Conservation (phyloP, 2,113 vertebrate species). For the Neotoma lepida region DNA sequence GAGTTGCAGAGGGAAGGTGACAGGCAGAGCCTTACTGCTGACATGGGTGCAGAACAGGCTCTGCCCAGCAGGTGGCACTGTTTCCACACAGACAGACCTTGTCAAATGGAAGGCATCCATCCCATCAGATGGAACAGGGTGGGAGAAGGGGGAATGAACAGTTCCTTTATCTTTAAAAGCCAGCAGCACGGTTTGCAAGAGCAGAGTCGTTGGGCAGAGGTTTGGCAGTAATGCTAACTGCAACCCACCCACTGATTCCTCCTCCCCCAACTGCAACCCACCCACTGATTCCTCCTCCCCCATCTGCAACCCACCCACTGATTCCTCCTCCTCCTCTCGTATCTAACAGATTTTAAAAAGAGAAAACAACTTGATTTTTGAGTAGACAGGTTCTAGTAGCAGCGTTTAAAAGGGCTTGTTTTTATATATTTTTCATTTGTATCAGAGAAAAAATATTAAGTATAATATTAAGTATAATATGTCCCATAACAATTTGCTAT, state of each 20-base stretch:
- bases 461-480: background rate
- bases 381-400: background rate
- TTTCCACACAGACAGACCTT: background rate
- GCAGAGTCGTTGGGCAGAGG: background rate
- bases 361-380: background rate
- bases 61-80: constrained; percentile 66
- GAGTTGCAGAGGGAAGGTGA: background rate
- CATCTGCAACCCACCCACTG: background rate
- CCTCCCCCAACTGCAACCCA: too few species aligned
- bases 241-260: background rate
- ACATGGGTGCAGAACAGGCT: background rate
- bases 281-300: background rate
- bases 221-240: background rate
- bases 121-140: too few species aligned
- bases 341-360: background rate
- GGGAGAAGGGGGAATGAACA: background rate
- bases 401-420: background rate
- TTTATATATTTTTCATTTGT: background rate
- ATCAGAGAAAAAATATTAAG: background rate
- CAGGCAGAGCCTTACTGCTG: fast-evolving
- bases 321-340: background rate
- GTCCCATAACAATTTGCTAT: background rate
- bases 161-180: constrained; percentile 20
- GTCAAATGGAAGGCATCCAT: background rate
- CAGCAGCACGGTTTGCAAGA: background rate